A percentile compares a stretch with the other conserved stretches of the same genome.
phyloP scores from a whole-genome alignment of 2,797 vertebrate species.

The Chelonia mydas region DNA sequence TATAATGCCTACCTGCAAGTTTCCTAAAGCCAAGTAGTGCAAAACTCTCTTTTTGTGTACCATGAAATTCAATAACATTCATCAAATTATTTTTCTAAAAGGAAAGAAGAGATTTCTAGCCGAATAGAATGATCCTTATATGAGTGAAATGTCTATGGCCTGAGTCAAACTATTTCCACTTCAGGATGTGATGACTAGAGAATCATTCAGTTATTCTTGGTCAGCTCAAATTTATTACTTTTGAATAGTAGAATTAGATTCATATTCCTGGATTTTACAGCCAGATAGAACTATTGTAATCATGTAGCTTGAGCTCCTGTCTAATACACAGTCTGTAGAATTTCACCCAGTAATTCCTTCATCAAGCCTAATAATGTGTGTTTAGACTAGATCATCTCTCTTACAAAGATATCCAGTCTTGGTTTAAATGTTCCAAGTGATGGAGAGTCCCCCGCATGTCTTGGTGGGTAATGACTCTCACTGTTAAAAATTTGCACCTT shows the following conservation, averaged over 20 bases:
- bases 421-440: not conserved
- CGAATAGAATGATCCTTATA: not conserved
- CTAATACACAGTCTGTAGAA: not conserved
- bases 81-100: not conserved
- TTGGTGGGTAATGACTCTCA: not conserved
- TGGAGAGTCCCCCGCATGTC: not conserved
- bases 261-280: not conserved
- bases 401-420: not conserved
- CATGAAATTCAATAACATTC: not conserved
- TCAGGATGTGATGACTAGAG: not conserved
- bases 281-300: not conserved
- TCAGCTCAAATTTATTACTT: not conserved
- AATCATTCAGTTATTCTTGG: not conserved
- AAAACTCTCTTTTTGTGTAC: not conserved
- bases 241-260: not conserved
- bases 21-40: not conserved
- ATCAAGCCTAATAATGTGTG: not conserved
- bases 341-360: not conserved
- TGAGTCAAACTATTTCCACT: not conserved
- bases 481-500: too few species aligned
- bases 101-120: not conserved
- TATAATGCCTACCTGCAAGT: not conserved
- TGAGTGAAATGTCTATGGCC: rapidly evolving
- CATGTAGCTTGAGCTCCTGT: not conserved
- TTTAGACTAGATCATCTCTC: not conserved